Conservation (phyloP, 2,888 invertebrate genomes). For the Aphodius granarius region DNA sequence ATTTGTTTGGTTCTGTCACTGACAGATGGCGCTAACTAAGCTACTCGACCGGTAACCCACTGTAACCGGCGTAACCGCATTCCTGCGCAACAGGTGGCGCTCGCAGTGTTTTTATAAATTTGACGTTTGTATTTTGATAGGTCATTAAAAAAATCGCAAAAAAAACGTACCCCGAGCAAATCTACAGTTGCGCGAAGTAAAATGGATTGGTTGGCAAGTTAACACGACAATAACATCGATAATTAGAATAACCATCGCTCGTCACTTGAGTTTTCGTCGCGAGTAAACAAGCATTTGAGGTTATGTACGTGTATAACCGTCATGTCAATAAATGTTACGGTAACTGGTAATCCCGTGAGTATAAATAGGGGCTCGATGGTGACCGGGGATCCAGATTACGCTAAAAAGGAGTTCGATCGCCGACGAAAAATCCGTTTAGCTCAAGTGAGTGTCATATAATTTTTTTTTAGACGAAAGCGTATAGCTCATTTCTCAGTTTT, state of each 20-base stretch:
- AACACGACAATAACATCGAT: not conserved
- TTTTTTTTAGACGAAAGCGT: not conserved
- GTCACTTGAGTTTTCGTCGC: not conserved
- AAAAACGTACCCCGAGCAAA: not conserved
- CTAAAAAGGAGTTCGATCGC: constrained; percentile 59
- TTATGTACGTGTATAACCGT: constrained; percentile 29
- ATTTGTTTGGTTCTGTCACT: too few relatives aligned
- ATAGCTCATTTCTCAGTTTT: constrained; percentile 12
- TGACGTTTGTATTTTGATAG: not conserved
- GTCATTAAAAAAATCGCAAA: not conserved
- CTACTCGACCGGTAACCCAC: not conserved
- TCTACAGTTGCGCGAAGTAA: not conserved
- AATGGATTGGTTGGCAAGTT: not conserved
- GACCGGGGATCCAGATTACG: constrained; percentile 56
- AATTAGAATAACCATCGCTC: too few relatives aligned
- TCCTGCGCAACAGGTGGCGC: constrained; percentile 3
- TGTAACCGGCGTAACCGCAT: too few relatives aligned
- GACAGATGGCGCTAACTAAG: too few relatives aligned
- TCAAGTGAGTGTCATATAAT: constrained; percentile 55
- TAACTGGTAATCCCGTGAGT: constrained; percentile 59
- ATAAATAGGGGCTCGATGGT: constrained; percentile 56
- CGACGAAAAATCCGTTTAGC: constrained; percentile 62
- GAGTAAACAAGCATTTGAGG: constrained; percentile 19
- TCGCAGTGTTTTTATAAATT: not conserved
- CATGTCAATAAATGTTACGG: constrained; percentile 66